Percentiles rank a stretch among this genome's conserved stretches.
These are phyloP conservation scores for Sebastes wilsoni DNA, from an alignment of 2,797 vertebrate genomes.

Conservation along the genomic window DNA sequence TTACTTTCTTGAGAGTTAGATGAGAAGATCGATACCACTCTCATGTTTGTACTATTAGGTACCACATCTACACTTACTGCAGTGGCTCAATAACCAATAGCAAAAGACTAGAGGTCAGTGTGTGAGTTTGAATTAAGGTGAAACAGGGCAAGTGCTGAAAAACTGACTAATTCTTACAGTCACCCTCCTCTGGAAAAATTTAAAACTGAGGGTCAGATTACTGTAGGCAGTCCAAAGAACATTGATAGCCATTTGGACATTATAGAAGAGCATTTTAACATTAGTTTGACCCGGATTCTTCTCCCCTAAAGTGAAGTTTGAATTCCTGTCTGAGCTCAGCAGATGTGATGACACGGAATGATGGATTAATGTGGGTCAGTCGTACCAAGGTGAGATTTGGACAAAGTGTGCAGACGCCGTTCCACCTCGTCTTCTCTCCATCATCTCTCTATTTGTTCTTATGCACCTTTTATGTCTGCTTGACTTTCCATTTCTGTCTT, in stretches of 20 bases:
- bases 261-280: background rate
- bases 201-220: background rate
- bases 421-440: constrained; percentile 5
- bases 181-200: background rate
- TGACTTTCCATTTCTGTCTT: constrained; percentile 1
- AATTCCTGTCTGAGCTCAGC: background rate
- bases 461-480: background rate
- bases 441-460: background rate
- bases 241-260: rapidly evolving
- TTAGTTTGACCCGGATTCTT: constrained; percentile 7
- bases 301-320: background rate
- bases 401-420: background rate
- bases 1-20: too few relatives aligned
- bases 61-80: too few relatives aligned
- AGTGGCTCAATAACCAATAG: background rate
- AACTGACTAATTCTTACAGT: background rate
- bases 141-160: background rate
- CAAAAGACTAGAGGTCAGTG: background rate
- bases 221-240: background rate
- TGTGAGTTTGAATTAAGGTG: background rate
- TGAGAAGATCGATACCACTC: too few relatives aligned
- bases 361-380: constrained; percentile 41
- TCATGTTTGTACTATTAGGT: too few relatives aligned
- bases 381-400: constrained; percentile 30
- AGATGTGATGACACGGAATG: constrained; percentile 14